Base-by-base conservation (phyloP, 2,113 vertebrate species). In the Prunella fulvescens region DNA sequence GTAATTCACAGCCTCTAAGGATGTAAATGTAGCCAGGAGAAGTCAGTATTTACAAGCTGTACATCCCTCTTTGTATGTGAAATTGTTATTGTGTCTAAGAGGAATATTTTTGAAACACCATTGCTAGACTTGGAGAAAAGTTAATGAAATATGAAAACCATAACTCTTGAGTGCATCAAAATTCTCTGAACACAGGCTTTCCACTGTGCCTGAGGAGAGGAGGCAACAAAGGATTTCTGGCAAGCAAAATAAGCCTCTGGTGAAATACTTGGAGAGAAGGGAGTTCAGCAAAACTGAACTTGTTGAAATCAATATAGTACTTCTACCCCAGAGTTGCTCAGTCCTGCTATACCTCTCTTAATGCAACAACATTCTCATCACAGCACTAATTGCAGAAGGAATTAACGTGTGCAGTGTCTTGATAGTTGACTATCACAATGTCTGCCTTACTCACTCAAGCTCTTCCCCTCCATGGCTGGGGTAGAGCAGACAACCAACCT, bases 141-240 rank as follows among this genome's bases (percentile, higher is more conserved):
- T 20, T 73, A 66, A 54, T 25, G 6, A 57, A 77, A n/a, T 45
- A 31, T 3, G 3, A 48, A 71, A 81, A 31, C 3, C 0, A 0
- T 57, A 45, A 88, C 10, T 74, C 61, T 10, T 20, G 40, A 77
- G 56, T 22, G 7, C 56, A 78, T 20, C 56, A 19, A 31, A 58
- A 53, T 67, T 82, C 23, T 82, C 71, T 69, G 44, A 88, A 82
- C 12, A 23, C 9, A 44, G 35, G 7, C 15, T 73, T 94, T 73
- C 17, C 17, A 61, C 28, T 26, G 67, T 16, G 28, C 31, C 26
- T 50, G 57, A 78, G 45, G 20, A 78, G 22, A 54, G 10, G 28
- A 87, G n/a, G 23, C 69, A 78, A 18, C 7, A 18, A 16, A 25
- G 31, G 17, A n/a, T 66, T 67, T 45, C 73, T 81, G 35, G 57